Evolutionary conservation across 2,113 vertebrate species (phyloP), one percentile per base, ranked within the genome.

Genomic region (Calyptomena viridis): DNA sequence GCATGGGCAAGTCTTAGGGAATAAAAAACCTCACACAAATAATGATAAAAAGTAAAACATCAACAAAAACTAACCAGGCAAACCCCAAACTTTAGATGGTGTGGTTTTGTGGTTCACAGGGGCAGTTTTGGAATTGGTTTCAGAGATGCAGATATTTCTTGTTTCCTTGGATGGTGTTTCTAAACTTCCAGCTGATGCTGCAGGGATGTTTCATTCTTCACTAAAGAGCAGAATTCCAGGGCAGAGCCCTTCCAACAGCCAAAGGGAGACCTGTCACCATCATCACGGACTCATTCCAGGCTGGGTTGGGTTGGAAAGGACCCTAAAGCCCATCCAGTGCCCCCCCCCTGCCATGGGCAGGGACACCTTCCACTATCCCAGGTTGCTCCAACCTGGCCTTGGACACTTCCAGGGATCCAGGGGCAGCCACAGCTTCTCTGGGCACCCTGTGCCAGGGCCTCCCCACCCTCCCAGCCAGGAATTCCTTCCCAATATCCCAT

Each of bases 31-130:
- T 15, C 25, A 11, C 9, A 24, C n/a, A 59, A 93, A 44, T 9
- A 56, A 23, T 3, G 44, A 80, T 5, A 40, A 23, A 37, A 60
- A 68, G 7, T 5, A 27, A 78, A 74, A 20, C 7, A 56, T 5
- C 20, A 28, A 7, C 23, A 24, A 27, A 37, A 22, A 6, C 8
- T 14, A 62, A n/a, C 18, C 6, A 8, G 17, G 33, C 30, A 76
- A 56, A 68, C 22, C 10, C 42, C 40, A 60, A 60, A 6, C n/a
- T 28, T 46, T 11, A 9, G 14, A 31, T 55, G 23, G 30, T 9
- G 0, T 28, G 17, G 4, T 16, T 3, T 3, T 4, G 20, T 13
- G 5, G 0, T 7, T 79, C 77, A 30, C 14, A 56, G 17, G 46
- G 12, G 23, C 11, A 14, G 24, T 4, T 66, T 47, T 69, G 49